Base-by-base conservation (phyloP, 2,888 invertebrate genomes). In the Orthonychiurus folsomi region DNA sequence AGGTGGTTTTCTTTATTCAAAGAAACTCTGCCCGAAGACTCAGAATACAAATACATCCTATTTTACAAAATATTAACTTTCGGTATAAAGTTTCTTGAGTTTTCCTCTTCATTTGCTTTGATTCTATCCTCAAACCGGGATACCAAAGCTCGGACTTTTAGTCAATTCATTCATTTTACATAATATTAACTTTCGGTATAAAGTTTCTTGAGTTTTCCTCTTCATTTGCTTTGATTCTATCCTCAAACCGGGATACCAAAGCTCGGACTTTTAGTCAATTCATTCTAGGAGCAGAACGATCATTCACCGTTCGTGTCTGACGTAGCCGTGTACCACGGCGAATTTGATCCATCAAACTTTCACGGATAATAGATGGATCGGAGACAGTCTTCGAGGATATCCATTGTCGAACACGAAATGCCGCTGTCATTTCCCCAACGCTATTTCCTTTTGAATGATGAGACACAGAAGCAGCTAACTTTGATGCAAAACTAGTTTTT, bases 271-370 rank as follows among this genome's bases (percentile, higher is more conserved):
- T 26, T 64, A 54, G 68, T 81, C 80, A 88, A 76, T 86, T 87
- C 78, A 90, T 90, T 78, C 89, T 88, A 27, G 92, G 92, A 66
- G 91, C 91, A 58, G 91, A 91, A 69, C 92, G 82, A 78, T 92
- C 92, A 79, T 88, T 87, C 74, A 86, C 84, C n/a, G 78, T 81
- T 70, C 85, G 84, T 69, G 91, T 88, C 74, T 89, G 85, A 64
- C 86, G 86, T 62, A 93, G 77, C 50, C 86, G 86, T 21, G 91
- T 91, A 63, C 93, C 93, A 67, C 88, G 83, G 74, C 90, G 87
- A 66, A 93, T 93, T 76, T 93, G 93, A 80, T 93, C 93, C 91
- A 93, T 90, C n/a, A 93, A 80, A 0, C 92, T 92, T 70, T 90
- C 91, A 78, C 89, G 87, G 73, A 88, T 87, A 37, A 85, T 79